Base-by-base conservation (phyloP, 2,113 vertebrate genomes). In the Hippocampus zosterae region DNA sequence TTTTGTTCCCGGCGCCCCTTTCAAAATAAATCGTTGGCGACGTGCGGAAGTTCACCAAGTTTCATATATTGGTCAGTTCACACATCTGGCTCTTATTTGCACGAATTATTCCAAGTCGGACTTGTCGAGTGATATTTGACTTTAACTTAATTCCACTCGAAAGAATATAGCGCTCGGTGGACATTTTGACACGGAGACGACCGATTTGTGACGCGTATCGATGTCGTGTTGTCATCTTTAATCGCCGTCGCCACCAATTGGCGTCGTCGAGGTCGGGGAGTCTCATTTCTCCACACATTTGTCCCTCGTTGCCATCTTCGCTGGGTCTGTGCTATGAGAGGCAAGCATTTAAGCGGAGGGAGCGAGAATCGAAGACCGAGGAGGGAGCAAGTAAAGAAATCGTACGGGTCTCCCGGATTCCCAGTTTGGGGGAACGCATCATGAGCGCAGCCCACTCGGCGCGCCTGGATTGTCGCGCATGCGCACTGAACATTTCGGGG, bases 401-500 rank as follows among this genome's bases (percentile, higher is more conserved):
- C 25, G 6, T 6, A 2, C 13, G 12, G 56, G 1, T 29, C 18
- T 6, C 27, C n/a, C 1, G 12, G 40, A 16, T 46, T 65, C 41
- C 63, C 41, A 27, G 41, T 27, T 15, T 13, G 1, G 1, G 2
- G 12, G 42, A 46, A 65, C 41, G 63, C 42, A 42, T 10, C 63
- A 42, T 23, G 33, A 68, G 27, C 55, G 27, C 46, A 37, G 44
- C 44, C 65, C 19, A 18, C 46, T 66, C 65, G 19, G 19, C 37
- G 16, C 66, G 8, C 19, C 74, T 2, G 29, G 33, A 72, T 65
- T 0, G 11, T 11, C 23, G 85, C 84, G 86, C 88, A 88, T 77
- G 86, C 9, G 78, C 63, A 12, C 9, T 71, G 44, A 29, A 64
- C n/a, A 69, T 72, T 79, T 81, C 72, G 71, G 86, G 85, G 85